Conservation (phyloP, 2,113 vertebrate species). For the Edolisoma coerulescens region DNA sequence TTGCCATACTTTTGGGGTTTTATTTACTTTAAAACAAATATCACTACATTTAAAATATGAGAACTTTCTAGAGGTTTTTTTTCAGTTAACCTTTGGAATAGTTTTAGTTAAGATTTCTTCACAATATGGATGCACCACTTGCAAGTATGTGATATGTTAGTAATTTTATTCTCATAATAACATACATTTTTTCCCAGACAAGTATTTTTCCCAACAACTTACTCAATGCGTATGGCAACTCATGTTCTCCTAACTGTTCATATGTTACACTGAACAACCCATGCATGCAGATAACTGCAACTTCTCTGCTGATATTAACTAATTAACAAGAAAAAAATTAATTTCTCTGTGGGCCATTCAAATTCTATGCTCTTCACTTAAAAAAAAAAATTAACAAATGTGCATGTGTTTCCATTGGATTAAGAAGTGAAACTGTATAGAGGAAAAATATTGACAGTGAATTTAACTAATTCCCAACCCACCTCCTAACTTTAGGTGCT, state of each 20-base stretch:
- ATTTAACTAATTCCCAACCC: not conserved
- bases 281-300: not conserved
- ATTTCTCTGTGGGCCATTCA: not conserved
- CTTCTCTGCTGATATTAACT: not conserved
- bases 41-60: not conserved
- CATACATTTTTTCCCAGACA: not conserved
- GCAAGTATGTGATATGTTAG: not conserved
- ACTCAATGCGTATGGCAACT: not conserved
- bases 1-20: not conserved
- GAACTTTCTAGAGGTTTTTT: not conserved
- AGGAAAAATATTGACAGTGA: not conserved
- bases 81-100: not conserved
- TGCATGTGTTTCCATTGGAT: not conserved
- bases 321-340: not conserved
- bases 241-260: not conserved
- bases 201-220: not conserved
- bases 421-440: not conserved
- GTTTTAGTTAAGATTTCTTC: not conserved
- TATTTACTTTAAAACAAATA: not conserved
- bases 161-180: not conserved
- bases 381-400: not conserved
- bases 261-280: not conserved
- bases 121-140: not conserved
- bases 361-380: not conserved
- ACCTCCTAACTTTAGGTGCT: not conserved